phyloP scores from a whole-genome alignment of 2,888 invertebrate species.

The Criorhina ranunculi region DNA sequence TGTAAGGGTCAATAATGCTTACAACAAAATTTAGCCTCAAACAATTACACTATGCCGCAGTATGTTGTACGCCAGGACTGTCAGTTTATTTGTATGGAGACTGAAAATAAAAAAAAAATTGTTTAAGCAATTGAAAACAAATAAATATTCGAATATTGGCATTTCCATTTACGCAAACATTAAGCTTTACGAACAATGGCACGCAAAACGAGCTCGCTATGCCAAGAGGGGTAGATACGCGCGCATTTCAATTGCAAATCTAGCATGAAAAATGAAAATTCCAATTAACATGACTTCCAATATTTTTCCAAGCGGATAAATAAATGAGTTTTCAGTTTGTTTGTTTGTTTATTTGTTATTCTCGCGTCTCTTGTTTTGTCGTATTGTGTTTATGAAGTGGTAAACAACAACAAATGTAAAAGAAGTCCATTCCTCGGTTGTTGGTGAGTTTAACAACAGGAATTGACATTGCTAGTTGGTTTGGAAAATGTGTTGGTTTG shows the following conservation, averaged over 20 bases:
- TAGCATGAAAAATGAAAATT: constrained; percentile 76
- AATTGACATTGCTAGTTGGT: constrained; percentile 12
- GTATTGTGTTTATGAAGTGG: constrained; percentile 64
- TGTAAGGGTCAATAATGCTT: constrained; percentile 68
- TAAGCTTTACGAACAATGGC: constrained; percentile 34
- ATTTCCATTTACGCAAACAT: constrained; percentile 72
- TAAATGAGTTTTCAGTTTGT: constrained; percentile 74
- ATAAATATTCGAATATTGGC: constrained; percentile 73
- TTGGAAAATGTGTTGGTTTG: constrained; percentile 25
- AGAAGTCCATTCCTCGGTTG: constrained; percentile 24
- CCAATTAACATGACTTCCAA: constrained; percentile 76
- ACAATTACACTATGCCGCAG: constrained; percentile 53
- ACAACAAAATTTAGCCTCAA: constrained; percentile 66
- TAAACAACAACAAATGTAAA: constrained; percentile 64
- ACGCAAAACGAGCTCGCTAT: constrained; percentile 14
- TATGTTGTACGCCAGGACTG: constrained; percentile 38
- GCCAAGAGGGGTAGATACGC: constrained; percentile 43
- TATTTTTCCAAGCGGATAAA: constrained; percentile 77
- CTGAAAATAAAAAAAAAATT: constrained; percentile 43
- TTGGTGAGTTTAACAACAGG: constrained; percentile 25
- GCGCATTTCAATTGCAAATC: constrained; percentile 75
- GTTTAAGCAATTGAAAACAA: constrained; percentile 75
- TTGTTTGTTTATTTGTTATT: constrained; percentile 69
- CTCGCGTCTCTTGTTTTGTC: constrained; percentile 62
- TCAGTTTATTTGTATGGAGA: constrained; percentile 56